Percentiles rank a stretch among this genome's conserved stretches.
Evolutionary conservation across 2,113 vertebrate genomes (phyloP).

Genomic region (Todiramphus saurophagus): DNA sequence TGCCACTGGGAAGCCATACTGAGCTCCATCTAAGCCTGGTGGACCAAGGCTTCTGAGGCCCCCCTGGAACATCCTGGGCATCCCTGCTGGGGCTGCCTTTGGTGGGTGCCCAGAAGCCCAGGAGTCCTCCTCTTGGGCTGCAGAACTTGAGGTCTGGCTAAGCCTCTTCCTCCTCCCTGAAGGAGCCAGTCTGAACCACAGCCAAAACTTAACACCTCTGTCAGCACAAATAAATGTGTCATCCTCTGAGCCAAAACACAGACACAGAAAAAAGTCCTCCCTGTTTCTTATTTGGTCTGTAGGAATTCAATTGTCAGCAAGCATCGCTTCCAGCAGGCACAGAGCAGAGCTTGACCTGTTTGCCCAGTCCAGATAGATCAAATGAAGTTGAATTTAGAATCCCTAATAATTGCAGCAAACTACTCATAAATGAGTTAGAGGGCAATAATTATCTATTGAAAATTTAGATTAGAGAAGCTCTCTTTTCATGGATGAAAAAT

Average conservation of each 20-base stretch:
- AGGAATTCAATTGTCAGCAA: background rate
- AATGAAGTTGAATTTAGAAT: background rate
- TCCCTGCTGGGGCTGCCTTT: background rate
- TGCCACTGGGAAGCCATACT: background rate
- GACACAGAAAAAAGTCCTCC: background rate
- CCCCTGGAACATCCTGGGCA: fast-evolving
- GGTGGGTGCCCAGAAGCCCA: no score
- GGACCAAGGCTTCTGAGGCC: background rate
- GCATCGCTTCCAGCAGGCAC: background rate
- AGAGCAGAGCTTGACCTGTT: background rate
- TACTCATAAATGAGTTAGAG: background rate
- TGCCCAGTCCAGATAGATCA: background rate
- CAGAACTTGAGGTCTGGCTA: background rate
- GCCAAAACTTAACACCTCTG: background rate
- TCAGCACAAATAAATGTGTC: background rate
- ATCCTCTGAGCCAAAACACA: background rate
- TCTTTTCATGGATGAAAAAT: background rate
- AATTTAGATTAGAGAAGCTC: background rate
- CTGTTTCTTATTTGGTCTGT: background rate
- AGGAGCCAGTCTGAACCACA: background rate
- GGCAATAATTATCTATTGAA: background rate
- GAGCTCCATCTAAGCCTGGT: background rate
- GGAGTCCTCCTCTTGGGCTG: fast-evolving
- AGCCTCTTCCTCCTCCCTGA: background rate
- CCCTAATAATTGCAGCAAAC: background rate